Evolutionary conservation across 2,888 invertebrate genomes (phyloP), one percentile per base, ranked within the genome.

Genomic region (Polydrusus cervinus): DNA sequence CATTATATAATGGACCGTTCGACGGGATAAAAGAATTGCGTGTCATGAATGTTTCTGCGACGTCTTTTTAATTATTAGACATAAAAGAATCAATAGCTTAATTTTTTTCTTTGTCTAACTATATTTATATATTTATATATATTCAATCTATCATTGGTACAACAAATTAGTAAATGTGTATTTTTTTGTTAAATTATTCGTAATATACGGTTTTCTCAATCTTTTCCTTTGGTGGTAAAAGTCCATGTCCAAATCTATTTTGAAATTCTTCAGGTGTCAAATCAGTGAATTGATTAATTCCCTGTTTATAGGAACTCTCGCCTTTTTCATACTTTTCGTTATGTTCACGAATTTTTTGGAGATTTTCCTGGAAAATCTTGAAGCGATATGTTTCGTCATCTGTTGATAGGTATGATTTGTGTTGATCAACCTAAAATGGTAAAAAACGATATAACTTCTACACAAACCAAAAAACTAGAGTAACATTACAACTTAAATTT

Each of bases 221-320:
- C 10, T 49, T 10, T 14, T 65, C 16, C 25, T 47, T 62, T 34
- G 20, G 51, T n/a, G 43, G 65, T 55, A 71, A 53, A 53, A 68
- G 6, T 13, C 74, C 74, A 9, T 20, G 49, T 8, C 38, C 73
- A 16, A 49, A 65, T 0, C 43, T 60, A 14, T 14, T 18, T 66
- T 66, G 38, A 60, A 75, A 75, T 25, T 75, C 75, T 51, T 75
- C 75, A 13, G 10, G 0, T 8, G 75, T 75, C n/a, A 75, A 20
- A 25, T 75, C 75, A 51, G 61, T 13, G 34, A 75, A 75, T 49
- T 71, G 51, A 40, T 75, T 75, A 8, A 75, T 49, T 51, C 61
- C 75, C 69, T 53, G 55, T 13, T 43, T 51, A 30, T 13, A 69
- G 10, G 64, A 66, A 20, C 67, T 71, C 18, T 71, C 62, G 3